Percentiles rank a stretch among this genome's conserved stretches.
These are phyloP conservation scores for Pycnonotus jocosus DNA, from an alignment of 2,113 vertebrate genomes.

Conservation along the genomic window DNA sequence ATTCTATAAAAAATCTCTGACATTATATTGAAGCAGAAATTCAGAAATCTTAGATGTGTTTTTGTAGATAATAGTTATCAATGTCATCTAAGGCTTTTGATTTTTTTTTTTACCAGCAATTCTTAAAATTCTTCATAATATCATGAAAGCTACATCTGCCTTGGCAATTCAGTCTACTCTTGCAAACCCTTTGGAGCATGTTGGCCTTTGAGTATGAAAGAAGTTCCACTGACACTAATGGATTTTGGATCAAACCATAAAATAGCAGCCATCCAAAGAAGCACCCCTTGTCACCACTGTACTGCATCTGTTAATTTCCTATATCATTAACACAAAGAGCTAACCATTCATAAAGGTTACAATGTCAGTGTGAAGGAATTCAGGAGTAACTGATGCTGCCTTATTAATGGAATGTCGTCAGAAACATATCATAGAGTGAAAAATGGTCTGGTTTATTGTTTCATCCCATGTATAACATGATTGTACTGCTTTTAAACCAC, in stretches of 20 bases:
- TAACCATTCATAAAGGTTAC: constrained; percentile 1
- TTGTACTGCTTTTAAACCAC: not conserved
- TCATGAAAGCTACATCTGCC: not conserved
- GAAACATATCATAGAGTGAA: not conserved
- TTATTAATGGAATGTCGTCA: not conserved
- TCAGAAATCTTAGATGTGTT: not conserved
- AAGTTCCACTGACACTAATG: not conserved
- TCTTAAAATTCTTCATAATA: not conserved
- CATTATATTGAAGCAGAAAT: not conserved
- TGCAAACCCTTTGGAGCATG: not conserved
- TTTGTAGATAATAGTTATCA: not conserved
- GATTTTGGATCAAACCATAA: constrained; percentile 22
- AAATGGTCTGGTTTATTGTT: not conserved
- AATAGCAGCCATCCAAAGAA: constrained; percentile 28
- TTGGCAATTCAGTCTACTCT: not conserved
- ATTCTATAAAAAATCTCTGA: not conserved
- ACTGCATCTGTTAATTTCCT: constrained; percentile 11
- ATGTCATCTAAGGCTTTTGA: not conserved
- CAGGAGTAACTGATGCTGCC: not conserved
- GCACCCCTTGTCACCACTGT: constrained; percentile 13
- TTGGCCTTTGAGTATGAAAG: not conserved
- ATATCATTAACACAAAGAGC: not conserved
- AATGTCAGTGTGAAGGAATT: not conserved
- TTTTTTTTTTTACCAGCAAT: not conserved
- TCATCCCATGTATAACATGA: not conserved